phyloP scores from a whole-genome alignment of 1,140 invertebrate genomes.

The Diprion similis region DNA sequence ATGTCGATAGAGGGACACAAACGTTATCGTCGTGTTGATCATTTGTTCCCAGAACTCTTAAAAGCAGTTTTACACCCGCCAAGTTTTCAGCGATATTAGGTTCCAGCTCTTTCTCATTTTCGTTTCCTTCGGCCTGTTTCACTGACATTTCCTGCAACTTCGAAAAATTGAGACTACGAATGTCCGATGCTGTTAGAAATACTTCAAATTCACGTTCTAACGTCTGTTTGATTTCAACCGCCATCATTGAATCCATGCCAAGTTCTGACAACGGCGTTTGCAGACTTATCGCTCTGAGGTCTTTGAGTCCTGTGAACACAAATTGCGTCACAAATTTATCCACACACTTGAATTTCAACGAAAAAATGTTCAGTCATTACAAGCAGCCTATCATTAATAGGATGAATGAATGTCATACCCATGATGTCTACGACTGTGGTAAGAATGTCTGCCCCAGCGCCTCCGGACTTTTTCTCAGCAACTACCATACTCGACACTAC shows the following conservation, averaged over 20 bases:
- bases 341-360: background rate
- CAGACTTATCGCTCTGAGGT: constrained; percentile 66
- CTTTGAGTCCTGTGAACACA: constrained; percentile 51
- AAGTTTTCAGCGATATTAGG: constrained; percentile 12
- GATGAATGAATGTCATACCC: constrained; percentile 37
- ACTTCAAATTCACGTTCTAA: constrained; percentile 78
- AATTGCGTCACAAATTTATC: constrained; percentile 27
- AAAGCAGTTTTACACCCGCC: constrained; percentile 47
- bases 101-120: constrained; percentile 24
- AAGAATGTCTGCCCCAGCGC: constrained; percentile 50
- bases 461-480: constrained; percentile 62
- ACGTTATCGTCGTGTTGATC: constrained; percentile 29
- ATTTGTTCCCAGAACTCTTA: constrained; percentile 44
- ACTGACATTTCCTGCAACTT: constrained; percentile 62
- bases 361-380: background rate
- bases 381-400: constrained; percentile 23
- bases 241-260: constrained; percentile 85
- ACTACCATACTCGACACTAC: constrained; percentile 72
- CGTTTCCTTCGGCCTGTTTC: constrained; percentile 33
- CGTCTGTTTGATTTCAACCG: constrained; percentile 80
- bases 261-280: constrained; percentile 75
- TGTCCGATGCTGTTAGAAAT: constrained; percentile 73
- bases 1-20: constrained; percentile 47
- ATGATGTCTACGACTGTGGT: constrained; percentile 60
- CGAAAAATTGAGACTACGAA: constrained; percentile 66